Conservation (phyloP, 2,113 vertebrate species). For the Cebidichthys violaceus region DNA sequence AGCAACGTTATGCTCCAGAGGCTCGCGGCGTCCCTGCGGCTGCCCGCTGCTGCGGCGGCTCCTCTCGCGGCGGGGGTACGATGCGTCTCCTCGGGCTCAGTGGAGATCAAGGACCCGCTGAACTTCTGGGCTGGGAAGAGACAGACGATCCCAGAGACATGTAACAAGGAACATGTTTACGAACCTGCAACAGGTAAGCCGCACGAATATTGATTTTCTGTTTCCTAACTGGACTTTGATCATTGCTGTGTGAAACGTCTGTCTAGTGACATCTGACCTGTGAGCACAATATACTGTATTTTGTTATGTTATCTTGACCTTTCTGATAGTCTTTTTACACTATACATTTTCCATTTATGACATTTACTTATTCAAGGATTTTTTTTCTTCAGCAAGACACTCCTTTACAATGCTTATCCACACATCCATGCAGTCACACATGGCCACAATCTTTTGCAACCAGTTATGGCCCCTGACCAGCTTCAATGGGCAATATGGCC, state of each 20-base stretch:
- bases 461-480: background rate
- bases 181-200: constrained; percentile 92
- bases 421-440: background rate
- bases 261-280: background rate
- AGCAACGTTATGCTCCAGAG: constrained; percentile 54
- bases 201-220: background rate
- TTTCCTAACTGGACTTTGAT: constrained; percentile 59
- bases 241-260: background rate
- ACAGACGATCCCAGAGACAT: constrained; percentile 78
- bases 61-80: constrained; percentile 70
- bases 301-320: background rate
- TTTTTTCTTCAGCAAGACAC: background rate
- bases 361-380: background rate
- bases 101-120: constrained; percentile 83
- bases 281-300: background rate
- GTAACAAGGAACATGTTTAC: constrained; percentile 84
- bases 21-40: constrained; percentile 17
- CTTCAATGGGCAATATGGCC: background rate
- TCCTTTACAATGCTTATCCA: background rate
- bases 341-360: background rate
- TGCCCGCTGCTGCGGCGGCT: constrained; percentile 37
- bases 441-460: background rate
- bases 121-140: constrained; percentile 90
- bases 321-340: background rate
- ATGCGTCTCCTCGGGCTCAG: constrained; percentile 82